A percentile compares a stretch with the other conserved stretches of the same genome.
Conservation (phyloP, 2,888 invertebrate species). For the Punctoribates punctum region DNA sequence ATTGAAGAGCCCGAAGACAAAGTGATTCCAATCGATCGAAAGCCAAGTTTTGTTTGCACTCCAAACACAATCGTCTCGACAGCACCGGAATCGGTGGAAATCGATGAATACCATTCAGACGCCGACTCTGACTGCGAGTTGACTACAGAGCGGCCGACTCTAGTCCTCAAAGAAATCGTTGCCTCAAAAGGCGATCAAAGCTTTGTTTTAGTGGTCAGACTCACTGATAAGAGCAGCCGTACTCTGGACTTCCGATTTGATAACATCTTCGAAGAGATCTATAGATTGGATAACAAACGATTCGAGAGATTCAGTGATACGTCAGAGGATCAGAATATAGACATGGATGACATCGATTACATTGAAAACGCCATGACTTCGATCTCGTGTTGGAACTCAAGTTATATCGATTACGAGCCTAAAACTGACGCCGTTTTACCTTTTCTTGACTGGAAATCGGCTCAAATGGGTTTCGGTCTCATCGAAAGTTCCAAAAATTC, state of each 20-base stretch:
- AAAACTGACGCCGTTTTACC: constrained; percentile 53
- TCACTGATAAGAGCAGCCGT: background rate
- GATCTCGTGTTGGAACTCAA: constrained; percentile 74
- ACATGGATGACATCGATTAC: constrained; percentile 65
- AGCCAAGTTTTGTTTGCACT: constrained; percentile 35
- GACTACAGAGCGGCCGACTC: constrained; percentile 7
- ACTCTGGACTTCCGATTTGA: constrained; percentile 20
- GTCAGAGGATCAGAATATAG: constrained; percentile 61
- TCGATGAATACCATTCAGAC: constrained; percentile 40
- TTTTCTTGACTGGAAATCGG: constrained; percentile 67
- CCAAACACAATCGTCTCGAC: constrained; percentile 11
- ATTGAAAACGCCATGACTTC: constrained; percentile 81
- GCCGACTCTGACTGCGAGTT: constrained; percentile 40
- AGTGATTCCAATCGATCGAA: background rate
- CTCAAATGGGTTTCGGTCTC: constrained; percentile 63
- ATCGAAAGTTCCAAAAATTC: constrained; percentile 68
- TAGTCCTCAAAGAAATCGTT: constrained; percentile 19
- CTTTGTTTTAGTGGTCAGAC: constrained; percentile 63
- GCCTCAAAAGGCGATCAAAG: constrained; percentile 67
- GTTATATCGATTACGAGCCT: constrained; percentile 10
- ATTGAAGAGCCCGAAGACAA: constrained; percentile 39
- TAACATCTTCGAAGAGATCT: background rate
- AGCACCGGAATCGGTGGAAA: constrained; percentile 22
- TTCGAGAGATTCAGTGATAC: constrained; percentile 46
- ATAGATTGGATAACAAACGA: constrained; percentile 24